Base-by-base conservation (phyloP, 2,113 vertebrate species). In the Marcusenius ussheri region DNA sequence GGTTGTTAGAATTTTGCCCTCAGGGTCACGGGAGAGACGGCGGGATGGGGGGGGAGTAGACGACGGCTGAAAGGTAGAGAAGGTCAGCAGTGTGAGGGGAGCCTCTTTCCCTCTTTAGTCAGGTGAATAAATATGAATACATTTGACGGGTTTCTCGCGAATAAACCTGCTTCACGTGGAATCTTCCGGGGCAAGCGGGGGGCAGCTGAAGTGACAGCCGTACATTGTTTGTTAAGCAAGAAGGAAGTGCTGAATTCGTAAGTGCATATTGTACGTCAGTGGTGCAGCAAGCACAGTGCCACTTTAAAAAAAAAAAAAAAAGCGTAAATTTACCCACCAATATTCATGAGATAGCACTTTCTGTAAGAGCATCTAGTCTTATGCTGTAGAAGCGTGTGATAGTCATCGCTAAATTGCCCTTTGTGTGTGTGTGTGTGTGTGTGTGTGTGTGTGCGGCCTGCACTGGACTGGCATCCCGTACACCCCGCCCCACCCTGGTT, bases 1-100 rank as follows among this genome's bases (percentile, higher is more conserved):
- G n/a, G n/a, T n/a, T n/a, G 39, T 94, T 93, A 92, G 92, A 93
- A 92, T 94, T 91, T 92, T 91, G 93, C 92, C 93, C 91, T 92
- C 91, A 46, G 70, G 94, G 90, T 92, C 91, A 89, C 53, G 83
- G 17, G 42, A 70, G 39, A 86, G 74, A 84, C 88, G 53, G 85
- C 62, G 89, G 50, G 51, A 42, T 56, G 84, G 45, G 91, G 66
- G 56, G 46, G 56, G n/a, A n/a, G 7, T n/a, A n/a, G 56, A 56
- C 53, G 5, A 56, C 21, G 62, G 49, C 83, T 87, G 89, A 13
- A 85, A 50, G 83, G 47, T 86, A 27, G 46, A 50, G 90, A 90
- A 90, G 89, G 83, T 70, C 42, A 10, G 83, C 24, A 19, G n/a
- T 56, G 51, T 27, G 83, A 51, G 21, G 24, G 74, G 88, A 46